Conservation (phyloP, 2,888 invertebrate genomes). For the Lithophane semibrunnea region DNA sequence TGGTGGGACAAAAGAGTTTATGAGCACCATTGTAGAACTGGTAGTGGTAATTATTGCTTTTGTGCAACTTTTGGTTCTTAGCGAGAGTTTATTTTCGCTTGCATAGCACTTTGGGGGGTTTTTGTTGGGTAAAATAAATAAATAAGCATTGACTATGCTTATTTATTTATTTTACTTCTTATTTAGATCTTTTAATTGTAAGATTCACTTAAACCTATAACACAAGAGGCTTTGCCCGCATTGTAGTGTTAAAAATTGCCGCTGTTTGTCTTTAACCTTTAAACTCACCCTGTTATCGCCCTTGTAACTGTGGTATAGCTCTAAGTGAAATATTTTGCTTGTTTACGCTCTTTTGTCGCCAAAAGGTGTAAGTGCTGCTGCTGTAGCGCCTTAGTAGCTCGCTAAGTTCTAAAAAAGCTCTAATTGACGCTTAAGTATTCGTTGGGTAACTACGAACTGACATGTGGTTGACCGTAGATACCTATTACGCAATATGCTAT, state of each 20-base stretch:
- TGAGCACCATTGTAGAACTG: not conserved
- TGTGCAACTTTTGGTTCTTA: too few relatives aligned
- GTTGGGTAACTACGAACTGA: not conserved
- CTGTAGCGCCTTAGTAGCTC: not conserved
- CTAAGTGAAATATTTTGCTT: not conserved
- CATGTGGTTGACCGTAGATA: too few relatives aligned
- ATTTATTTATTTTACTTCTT: not conserved
- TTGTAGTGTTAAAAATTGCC: not conserved
- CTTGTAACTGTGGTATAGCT: not conserved
- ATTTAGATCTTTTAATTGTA: slow-evolving; percentile 1
- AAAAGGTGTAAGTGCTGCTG: not conserved
- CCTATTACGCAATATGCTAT: not conserved
- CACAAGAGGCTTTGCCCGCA: not conserved
- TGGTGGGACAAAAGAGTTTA: too few relatives aligned
- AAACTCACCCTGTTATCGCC: not conserved
- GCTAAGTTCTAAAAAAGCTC: not conserved
- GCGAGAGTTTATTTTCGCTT: not conserved
- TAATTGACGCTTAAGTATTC: slow-evolving; percentile 2
- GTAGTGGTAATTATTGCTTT: too few relatives aligned
- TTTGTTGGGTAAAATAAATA: too few relatives aligned
- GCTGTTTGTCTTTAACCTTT: slow-evolving; percentile 1
- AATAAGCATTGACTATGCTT: too few relatives aligned
- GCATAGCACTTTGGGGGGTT: too few relatives aligned
- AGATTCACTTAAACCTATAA: not conserved
- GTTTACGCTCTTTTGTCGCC: not conserved